These are phyloP conservation scores for Myotis yumanensis DNA, from an alignment of 2,113 vertebrate species.

Conservation along the genomic window DNA sequence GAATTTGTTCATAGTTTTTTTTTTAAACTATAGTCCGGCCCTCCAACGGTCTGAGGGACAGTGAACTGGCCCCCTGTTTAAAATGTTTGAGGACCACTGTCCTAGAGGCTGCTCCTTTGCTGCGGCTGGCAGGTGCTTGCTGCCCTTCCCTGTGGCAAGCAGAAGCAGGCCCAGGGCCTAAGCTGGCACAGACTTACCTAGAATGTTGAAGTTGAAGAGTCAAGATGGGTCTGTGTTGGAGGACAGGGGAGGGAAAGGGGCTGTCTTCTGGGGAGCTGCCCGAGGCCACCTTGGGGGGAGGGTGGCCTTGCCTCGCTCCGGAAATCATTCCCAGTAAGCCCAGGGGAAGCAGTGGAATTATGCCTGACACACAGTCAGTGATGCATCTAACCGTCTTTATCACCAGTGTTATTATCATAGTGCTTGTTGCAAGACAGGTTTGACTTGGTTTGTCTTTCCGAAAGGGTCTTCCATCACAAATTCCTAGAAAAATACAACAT, in stretches of 20 bases:
- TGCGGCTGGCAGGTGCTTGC: not conserved
- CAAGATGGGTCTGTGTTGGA: not conserved
- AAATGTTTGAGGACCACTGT: too few relatives aligned
- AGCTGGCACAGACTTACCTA: not conserved
- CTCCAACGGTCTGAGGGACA: too few relatives aligned
- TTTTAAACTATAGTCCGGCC: too few relatives aligned
- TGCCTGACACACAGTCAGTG: not conserved
- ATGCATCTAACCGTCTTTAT: not conserved
- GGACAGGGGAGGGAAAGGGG: not conserved
- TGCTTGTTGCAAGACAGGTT: not conserved
- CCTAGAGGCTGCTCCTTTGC: not conserved
- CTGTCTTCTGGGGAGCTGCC: not conserved
- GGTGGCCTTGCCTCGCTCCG: not conserved
- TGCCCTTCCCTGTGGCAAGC: not conserved
- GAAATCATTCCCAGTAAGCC: not conserved
- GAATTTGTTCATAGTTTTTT: too few relatives aligned
- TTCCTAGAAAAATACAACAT: too few relatives aligned
- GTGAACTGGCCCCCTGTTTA: too few relatives aligned
- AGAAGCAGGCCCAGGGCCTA: not conserved
- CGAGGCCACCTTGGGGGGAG: not conserved
- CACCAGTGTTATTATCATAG: not conserved
- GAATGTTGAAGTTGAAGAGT: not conserved
- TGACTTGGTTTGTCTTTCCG: not conserved
- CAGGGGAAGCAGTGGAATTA: not conserved
- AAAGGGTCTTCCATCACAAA: not conserved